phyloP scores from a whole-genome alignment of 2,797 vertebrate species.

The Oryzias sinensis region DNA sequence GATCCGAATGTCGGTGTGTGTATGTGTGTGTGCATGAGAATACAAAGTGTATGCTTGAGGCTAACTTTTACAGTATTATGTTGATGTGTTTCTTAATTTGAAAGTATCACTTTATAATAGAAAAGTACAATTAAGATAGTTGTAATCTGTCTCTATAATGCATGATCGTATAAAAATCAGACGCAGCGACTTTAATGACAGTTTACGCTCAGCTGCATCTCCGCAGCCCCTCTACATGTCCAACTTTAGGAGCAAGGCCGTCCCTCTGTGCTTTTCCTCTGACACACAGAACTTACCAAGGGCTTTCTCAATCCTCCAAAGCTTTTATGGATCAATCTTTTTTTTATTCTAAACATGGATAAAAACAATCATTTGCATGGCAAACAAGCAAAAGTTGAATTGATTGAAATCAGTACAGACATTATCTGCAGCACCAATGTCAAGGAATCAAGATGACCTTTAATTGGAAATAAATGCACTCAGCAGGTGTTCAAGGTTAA shows the following conservation, averaged over 20 bases:
- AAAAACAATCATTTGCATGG: no score
- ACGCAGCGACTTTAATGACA: constrained; percentile 19
- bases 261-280: constrained; percentile 17
- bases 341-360: no score
- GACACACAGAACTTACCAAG: constrained; percentile 66
- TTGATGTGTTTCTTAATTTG: constrained; percentile 73
- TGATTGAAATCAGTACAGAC: no score
- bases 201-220: constrained; percentile 34
- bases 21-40: constrained; percentile 49
- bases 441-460: background rate
- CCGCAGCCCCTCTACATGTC: constrained; percentile 45
- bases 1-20: constrained; percentile 34
- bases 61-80: constrained; percentile 76
- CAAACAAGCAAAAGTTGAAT: no score
- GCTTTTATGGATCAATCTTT: constrained; percentile 13
- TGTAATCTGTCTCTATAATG: constrained; percentile 58
- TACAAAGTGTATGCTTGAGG: constrained; percentile 51
- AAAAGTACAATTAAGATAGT: constrained; percentile 65
- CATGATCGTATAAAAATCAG: constrained; percentile 60
- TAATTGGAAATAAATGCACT: constrained; percentile 9
- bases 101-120: constrained; percentile 65
- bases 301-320: constrained; percentile 66
- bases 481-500: constrained; percentile 1
- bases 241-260: constrained; percentile 27
- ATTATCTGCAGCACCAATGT: background rate